Base-by-base conservation (phyloP, 1,140 invertebrate genomes). In the Heliconius hermathena region DNA sequence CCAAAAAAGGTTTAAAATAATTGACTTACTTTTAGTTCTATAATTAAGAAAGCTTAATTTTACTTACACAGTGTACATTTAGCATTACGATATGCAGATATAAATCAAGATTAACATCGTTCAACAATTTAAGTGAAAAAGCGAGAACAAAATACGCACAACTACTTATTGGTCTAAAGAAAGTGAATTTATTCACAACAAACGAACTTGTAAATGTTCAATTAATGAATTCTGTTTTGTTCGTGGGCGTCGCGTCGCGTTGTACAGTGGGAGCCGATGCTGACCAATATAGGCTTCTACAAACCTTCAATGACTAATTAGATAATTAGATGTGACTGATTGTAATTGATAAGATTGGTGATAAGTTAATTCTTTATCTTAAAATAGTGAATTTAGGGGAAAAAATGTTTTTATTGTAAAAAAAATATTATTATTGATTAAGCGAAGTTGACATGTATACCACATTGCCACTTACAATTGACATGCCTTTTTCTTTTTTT, bases 241-340 rank as follows among this genome's bases (percentile, higher is more conserved):
- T 41, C 66, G 84, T 85, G 81, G 84, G 84, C 74, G 84, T 79
- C 29, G 84, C 74, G 84, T 79, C 22, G 49, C 71, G 83, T 83
- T 83, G 22, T 66, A 16, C 22, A 6, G 8, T 16, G 26, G 3
- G 20, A 26, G 22, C 26, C 26, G 13, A 11, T 66, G 2, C 11
- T 66, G 60, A 16, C 49, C 49, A 18, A 16, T 52, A 18, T 52
- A 26, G n/a, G 8, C 29, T 22, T 66, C 4, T 29, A 66, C 60
- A 78, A 71, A 73, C 33, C 29, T 57, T 76, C 78, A 73, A 49
- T 66, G 52, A 73, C 71, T 82, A 82, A 79, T 82, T 82, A 74
- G 77, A 79, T 70, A 79, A 79, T 46, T 16, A 46, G 41, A 79
- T 79, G 33, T 46, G 41, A 36, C 11, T 75, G 22, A 60, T 60